Conservation (phyloP, 2,113 vertebrate genomes). For the Genyomyrus donnyi region DNA sequence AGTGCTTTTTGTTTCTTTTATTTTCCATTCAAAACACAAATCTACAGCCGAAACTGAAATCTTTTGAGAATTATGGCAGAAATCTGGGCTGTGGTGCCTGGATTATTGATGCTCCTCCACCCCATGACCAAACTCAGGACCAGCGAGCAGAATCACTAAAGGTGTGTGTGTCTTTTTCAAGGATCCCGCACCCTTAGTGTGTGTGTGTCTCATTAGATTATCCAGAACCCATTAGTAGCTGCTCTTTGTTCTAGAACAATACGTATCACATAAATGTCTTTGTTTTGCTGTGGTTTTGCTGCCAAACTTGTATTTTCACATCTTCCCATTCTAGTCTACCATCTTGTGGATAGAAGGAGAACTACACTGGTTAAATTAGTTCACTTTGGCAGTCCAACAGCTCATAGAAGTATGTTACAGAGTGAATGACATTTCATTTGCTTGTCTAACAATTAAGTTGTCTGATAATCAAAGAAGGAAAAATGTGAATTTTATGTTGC, state of each 20-base stretch:
- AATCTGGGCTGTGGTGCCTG: background rate
- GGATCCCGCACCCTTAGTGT: background rate
- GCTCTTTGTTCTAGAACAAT: background rate
- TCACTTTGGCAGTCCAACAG: background rate
- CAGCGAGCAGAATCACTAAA: background rate
- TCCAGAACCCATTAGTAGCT: background rate
- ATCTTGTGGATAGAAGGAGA: background rate
- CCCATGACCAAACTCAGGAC: background rate
- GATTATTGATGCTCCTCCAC: background rate
- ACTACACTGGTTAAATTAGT: background rate
- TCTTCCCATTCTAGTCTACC: background rate
- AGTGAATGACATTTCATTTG: background rate
- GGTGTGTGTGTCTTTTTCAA: background rate
- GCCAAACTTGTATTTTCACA: conserved; percentile 2
- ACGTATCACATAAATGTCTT: background rate
- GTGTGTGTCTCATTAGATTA: background rate
- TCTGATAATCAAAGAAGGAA: background rate
- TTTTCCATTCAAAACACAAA: conserved; percentile 3
- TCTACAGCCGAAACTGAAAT: background rate
- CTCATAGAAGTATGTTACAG: background rate
- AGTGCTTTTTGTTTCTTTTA: background rate
- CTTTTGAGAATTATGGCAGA: background rate
- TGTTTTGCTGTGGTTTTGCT: background rate
- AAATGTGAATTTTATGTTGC: background rate
- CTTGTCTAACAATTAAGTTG: background rate